Conservation (phyloP, 2,888 invertebrate genomes). For the Atrina japonica region DNA sequence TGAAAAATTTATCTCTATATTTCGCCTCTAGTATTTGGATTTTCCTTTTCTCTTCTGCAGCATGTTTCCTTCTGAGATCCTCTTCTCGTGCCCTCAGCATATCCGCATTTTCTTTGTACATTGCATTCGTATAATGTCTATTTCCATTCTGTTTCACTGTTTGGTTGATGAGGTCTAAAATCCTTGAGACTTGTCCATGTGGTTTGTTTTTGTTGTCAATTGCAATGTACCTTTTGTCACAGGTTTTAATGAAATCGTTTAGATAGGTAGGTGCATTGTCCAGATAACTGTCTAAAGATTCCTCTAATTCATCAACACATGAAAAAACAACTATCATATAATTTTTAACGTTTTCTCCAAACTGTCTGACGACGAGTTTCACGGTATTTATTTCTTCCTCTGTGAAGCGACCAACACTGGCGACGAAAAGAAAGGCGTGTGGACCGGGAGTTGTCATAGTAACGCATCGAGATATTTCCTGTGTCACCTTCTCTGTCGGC, state of each 20-base stretch:
- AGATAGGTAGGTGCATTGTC: neutral
- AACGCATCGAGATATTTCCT: conserved; percentile 3
- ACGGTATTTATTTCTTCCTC: neutral
- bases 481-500: neutral
- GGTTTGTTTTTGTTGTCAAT: neutral
- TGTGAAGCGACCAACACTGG: neutral
- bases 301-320: neutral
- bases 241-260: neutral
- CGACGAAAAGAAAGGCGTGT: conserved; percentile 2
- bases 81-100: neutral
- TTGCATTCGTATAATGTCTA: neutral
- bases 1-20: neutral
- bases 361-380: neutral
- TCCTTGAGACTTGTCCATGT: neutral
- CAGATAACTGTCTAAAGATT: neutral
- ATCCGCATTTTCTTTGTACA: neutral
- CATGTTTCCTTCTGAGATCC: neutral
- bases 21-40: neutral
- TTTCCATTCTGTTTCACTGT: neutral
- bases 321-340: conserved; percentile 6
- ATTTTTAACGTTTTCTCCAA: neutral
- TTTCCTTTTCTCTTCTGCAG: neutral
- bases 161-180: neutral
- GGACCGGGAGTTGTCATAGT: neutral
- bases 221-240: neutral